Conservation (phyloP, 92 coral and sea anemone species). For the Umimayanthus kanabou region DNA sequence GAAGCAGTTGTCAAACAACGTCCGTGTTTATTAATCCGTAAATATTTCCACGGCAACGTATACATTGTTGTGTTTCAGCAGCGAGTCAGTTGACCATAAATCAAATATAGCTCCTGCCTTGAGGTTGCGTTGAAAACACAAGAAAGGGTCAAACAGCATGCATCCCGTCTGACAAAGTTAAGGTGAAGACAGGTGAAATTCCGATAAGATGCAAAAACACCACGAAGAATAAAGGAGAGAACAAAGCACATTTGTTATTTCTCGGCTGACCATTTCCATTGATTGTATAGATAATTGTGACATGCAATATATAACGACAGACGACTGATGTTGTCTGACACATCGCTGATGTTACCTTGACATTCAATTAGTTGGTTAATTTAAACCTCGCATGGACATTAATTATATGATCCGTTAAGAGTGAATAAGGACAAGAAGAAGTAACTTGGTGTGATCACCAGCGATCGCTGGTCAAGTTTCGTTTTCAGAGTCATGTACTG, state of each 20-base stretch:
- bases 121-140: no score
- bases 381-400: no score
- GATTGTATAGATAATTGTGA: neutral
- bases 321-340: no score
- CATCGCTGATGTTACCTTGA: neutral
- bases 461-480: neutral
- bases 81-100: neutral
- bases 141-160: neutral
- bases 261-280: neutral
- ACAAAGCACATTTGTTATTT: neutral
- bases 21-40: neutral
- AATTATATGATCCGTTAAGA: no score
- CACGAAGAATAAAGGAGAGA: neutral
- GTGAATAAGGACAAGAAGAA: no score
- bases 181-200: neutral
- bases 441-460: no score
- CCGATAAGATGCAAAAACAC: neutral
- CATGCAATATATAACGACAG: neutral
- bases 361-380: neutral
- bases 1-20: neutral
- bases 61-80: neutral
- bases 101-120: neutral
- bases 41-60: neutral
- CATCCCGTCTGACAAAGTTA: neutral
- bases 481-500: neutral